Base-by-base conservation (phyloP, 1,140 invertebrate genomes). In the Cydia amplana region DNA sequence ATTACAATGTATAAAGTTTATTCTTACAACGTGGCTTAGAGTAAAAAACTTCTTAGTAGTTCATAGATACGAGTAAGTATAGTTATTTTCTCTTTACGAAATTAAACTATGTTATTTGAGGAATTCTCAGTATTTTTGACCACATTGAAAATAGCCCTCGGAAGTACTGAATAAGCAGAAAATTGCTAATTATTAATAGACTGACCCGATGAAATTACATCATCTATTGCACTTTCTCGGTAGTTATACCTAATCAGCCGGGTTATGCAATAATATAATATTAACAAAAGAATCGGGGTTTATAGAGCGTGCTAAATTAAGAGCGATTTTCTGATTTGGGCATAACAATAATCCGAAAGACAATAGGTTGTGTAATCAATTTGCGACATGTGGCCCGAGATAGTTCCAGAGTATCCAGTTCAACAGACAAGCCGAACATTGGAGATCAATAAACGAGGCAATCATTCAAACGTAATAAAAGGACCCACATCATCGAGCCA, bases 401-500 rank as follows among this genome's bases (percentile, higher is more conserved):
- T 23, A 5, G 20, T 9, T 23, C 51, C 14, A 73, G 72, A 72
- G 32, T 76, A 75, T 78, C 74, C 76, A 73, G 64, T 74, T 77
- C 64, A 77, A 74, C 73, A 60, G 67, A 46, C 14, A 67, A 73
- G 70, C 73, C 72, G 72, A 75, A 67, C 28, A 20, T 43, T 32
- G 18, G 43, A 23, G 49, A 75, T 75, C 25, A 36, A 79, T 74
- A 55, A 74, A 74, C 73, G 49, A 77, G 46, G 70, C 51, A 67
- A 78, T 80, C 74, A 77, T 74, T 78, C 55, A 51, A 74, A 72
- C 40, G 70, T 18, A 64, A 72, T 76, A 73, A 74, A 77, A 78
- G 65, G 79, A 64, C 75, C 79, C 72, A 51, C 74, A 25, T 78
- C 74, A 55, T 51, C 64, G 79, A 40, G 23, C 73, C 55, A 49